Evolutionary conservation across 1,140 invertebrate genomes (phyloP), one percentile per base, ranked within the genome.

Genomic region (Mya arenaria): DNA sequence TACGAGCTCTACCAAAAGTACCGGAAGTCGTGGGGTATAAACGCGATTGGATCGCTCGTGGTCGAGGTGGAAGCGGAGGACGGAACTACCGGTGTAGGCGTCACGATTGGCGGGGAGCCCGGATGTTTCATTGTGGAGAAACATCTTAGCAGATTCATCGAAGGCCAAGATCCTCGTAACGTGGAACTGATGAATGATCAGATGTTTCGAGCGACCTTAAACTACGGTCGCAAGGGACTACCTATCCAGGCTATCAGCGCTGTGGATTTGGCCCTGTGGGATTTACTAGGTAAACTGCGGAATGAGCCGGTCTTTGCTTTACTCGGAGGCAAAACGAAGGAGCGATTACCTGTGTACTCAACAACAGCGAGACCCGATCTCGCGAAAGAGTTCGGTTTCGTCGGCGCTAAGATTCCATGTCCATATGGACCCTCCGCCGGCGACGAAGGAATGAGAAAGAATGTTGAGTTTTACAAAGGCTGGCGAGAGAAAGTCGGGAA

Each of bases 141-240:
- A 34, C 90, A 91, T 71, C 71, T 91, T 4, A 91, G 90, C 65
- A 78, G 91, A 10, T 91, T 91, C 62, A 85, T 91, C 8, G 90
- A 91, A 75, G 90, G 90, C 13, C 88, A 91, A 60, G 90, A 91
- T 83, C 89, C 90, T 4, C 82, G 89, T 3, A 84, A 91, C 82
- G 86, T 91, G 37, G 90, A 91, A 74, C 79, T 89, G 23, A 89
- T 91, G 41, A 90, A 90, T 89, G 90, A 91, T 74, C 86, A 91
- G 65, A 91, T 91, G 90, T 91, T 90, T 77, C 71, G 89, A 19
- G 83, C 89, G 6, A 91, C 90, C 10, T 74, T 89, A 17, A 91
- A 91, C 72, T 91, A 91, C 62, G 90, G 90, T 0, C 60, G 90
- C 8, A 91, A 91, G 55, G 90, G 90, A 1, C 78, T 91, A 17